Evolutionary conservation across 2,797 vertebrate genomes (phyloP).

Genomic region (Danio aesculapii): DNA sequence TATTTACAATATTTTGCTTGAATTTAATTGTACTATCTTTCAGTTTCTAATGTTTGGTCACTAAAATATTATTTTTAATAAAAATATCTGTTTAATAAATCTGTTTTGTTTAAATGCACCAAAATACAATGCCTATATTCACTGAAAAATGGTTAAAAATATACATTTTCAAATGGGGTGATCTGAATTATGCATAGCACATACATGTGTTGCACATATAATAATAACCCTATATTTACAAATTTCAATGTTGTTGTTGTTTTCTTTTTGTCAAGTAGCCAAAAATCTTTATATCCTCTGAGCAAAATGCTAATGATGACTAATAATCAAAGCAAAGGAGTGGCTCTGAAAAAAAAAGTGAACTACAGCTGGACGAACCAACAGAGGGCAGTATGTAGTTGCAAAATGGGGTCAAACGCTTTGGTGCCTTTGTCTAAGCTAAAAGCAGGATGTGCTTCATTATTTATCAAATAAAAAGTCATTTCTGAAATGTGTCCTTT

Average conservation of each 20-base stretch:
- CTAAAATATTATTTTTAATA: too few species aligned
- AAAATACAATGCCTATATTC: too few species aligned
- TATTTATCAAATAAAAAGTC: conserved; percentile 59
- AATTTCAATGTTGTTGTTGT: too few species aligned
- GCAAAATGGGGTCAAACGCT: conserved; percentile 36
- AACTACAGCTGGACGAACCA: conserved; percentile 33
- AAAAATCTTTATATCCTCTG: conserved; percentile 23
- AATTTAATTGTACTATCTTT: too few species aligned
- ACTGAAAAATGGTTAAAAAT: too few species aligned
- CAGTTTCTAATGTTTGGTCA: too few species aligned
- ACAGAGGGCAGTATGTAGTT: conserved; percentile 66
- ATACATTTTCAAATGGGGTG: too few species aligned
- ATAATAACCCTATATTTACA: too few species aligned
- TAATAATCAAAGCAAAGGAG: conserved; percentile 27
- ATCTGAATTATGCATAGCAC: too few species aligned
- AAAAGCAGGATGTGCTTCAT: conserved; percentile 53
- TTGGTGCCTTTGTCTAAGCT: conserved; percentile 56
- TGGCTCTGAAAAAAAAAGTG: conserved; percentile 24
- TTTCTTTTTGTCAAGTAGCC: neutral
- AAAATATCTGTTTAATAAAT: too few species aligned
- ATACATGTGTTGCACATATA: neutral
- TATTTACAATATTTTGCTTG: too few species aligned
- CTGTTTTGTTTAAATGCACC: too few species aligned
- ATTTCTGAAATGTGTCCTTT: conserved; percentile 33
- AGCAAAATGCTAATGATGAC: neutral